A percentile compares a stretch with the other conserved stretches of the same genome.
These are phyloP conservation scores for Semicossyphus pulcher DNA, from an alignment of 2,113 vertebrate species.

Conservation along the genomic window DNA sequence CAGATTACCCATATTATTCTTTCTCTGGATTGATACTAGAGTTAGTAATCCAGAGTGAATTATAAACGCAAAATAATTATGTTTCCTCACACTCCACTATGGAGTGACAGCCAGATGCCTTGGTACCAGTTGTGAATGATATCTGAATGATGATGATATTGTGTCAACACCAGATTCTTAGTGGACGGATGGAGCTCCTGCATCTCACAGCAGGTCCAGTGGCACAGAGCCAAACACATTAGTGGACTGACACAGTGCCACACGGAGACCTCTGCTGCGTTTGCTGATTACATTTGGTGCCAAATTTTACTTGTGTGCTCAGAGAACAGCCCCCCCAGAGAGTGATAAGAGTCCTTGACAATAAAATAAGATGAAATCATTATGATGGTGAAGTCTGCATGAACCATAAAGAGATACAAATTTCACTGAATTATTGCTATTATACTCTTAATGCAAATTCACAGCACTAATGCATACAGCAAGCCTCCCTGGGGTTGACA, in stretches of 20 bases:
- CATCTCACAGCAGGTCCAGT: not conserved
- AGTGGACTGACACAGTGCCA: not conserved
- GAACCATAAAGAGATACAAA: not conserved
- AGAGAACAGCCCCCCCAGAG: not conserved
- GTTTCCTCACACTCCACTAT: not conserved
- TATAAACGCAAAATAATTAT: too few relatives aligned
- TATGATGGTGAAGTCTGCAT: not conserved
- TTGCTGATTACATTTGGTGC: not conserved
- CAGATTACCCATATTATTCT: too few relatives aligned
- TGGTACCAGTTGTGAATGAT: not conserved
- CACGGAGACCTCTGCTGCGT: not conserved
- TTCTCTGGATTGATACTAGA: too few relatives aligned
- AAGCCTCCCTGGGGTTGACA: not conserved
- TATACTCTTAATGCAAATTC: not conserved
- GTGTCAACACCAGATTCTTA: not conserved
- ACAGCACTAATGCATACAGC: not conserved
- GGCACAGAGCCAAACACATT: conserved; percentile 11
- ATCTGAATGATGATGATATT: not conserved
- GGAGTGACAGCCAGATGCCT: not conserved
- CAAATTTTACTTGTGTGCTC: not conserved
- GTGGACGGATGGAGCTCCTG: not conserved
- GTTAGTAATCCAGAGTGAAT: too few relatives aligned
- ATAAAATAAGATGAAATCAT: not conserved
- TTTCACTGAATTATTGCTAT: not conserved
- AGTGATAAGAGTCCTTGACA: not conserved